phyloP scores from a whole-genome alignment of 2,797 vertebrate species.

The Melanotaenia trifasciata region DNA sequence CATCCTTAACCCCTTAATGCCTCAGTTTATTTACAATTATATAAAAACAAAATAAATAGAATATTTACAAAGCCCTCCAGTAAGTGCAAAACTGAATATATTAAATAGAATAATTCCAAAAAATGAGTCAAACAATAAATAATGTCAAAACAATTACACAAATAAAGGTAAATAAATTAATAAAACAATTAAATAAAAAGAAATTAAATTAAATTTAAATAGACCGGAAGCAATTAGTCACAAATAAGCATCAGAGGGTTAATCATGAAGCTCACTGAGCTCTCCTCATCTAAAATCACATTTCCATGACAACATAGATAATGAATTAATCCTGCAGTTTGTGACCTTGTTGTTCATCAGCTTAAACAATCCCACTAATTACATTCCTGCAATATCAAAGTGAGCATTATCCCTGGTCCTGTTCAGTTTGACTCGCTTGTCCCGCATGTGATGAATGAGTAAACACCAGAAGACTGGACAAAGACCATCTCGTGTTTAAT shows the following conservation, averaged over 20 bases:
- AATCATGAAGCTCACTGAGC: neutral
- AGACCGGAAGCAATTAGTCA: too few species aligned
- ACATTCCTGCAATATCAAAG: slow-evolving; percentile 38
- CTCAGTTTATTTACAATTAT: too few species aligned
- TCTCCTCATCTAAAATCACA: neutral
- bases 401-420: neutral
- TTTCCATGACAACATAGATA: slow-evolving; percentile 17
- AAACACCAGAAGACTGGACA: slow-evolving; percentile 21
- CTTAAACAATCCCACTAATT: slow-evolving; percentile 30
- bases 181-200: too few species aligned
- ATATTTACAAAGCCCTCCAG: too few species aligned
- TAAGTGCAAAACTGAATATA: too few species aligned
- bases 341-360: slow-evolving; percentile 16
- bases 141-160: too few species aligned
- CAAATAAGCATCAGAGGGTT: too few species aligned
- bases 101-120: too few species aligned
- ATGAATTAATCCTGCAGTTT: slow-evolving; percentile 1
- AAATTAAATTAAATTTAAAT: too few species aligned
- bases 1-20: neutral
- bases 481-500: slow-evolving; percentile 13
- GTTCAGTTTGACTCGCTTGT: neutral
- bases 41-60: too few species aligned
- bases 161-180: too few species aligned
- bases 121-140: too few species aligned
- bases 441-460: slow-evolving; percentile 30